phyloP scores from a whole-genome alignment of 2,113 vertebrate genomes.

The Apus apus region DNA sequence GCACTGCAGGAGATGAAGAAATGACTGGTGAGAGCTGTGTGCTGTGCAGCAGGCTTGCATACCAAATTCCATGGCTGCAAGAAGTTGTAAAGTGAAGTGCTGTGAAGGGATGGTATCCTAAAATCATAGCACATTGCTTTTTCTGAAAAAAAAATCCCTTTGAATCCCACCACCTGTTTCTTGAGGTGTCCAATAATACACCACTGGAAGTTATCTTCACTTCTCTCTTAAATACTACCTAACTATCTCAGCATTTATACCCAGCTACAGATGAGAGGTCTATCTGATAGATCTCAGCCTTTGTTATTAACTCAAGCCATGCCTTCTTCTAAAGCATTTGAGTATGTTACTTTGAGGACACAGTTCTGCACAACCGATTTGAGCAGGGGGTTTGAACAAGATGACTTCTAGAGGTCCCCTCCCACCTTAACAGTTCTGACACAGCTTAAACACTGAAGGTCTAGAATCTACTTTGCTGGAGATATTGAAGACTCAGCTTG shows the following conservation, averaged over 20 bases:
- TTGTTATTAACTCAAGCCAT: not conserved
- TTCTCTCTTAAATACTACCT: not conserved
- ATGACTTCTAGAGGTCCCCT: not conserved
- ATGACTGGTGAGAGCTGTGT: not conserved
- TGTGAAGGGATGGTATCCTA: not conserved
- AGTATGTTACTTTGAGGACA: not conserved
- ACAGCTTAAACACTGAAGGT: not conserved
- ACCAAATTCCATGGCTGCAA: not conserved
- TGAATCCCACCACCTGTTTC: not conserved
- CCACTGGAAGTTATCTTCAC: not conserved
- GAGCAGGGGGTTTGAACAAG: not conserved
- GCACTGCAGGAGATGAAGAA: not conserved
- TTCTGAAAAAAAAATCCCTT: not conserved
- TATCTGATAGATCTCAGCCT: not conserved
- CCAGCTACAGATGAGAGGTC: not conserved
- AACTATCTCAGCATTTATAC: not conserved
- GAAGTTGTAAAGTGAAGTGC: not conserved
- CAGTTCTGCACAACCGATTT: not conserved
- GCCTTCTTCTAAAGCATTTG: not conserved
- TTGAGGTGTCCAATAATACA: not conserved
- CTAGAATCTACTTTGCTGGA: not conserved
- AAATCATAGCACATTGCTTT: not conserved
- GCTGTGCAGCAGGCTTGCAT: not conserved
- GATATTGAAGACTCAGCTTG: not conserved
- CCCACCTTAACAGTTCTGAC: not conserved